Evolutionary conservation across 2,888 invertebrate species (phyloP).

Genomic region (Drosophila mimetica): DNA sequence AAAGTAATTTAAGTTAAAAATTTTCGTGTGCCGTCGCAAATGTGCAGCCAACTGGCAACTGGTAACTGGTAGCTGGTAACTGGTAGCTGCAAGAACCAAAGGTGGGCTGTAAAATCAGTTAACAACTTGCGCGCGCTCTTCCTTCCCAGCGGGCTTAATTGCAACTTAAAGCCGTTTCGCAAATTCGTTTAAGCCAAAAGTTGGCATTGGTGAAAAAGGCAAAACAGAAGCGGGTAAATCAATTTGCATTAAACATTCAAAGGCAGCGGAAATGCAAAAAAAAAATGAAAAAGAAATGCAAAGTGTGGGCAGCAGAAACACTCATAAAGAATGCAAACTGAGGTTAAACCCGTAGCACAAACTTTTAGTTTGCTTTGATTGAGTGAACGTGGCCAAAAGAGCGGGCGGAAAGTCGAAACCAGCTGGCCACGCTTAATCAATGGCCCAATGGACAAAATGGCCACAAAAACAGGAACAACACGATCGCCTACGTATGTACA

Average conservation of each 20-base stretch:
- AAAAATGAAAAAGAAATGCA: conserved; percentile 1
- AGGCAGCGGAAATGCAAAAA: conserved; percentile 7
- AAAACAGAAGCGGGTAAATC: conserved; percentile 50
- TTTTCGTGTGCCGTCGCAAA: conserved; percentile 69
- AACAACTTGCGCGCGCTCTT: conserved; percentile 59
- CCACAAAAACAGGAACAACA: conserved; percentile 36
- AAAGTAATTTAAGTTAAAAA: conserved; percentile 79
- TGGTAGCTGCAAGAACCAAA: conserved; percentile 18
- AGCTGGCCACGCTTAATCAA: conserved; percentile 70
- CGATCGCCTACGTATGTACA: conserved; percentile 23
- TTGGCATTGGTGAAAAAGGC: conserved; percentile 17
- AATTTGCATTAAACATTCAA: conserved; percentile 62
- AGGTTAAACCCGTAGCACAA: conserved; percentile 51
- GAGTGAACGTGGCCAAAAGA: conserved; percentile 47
- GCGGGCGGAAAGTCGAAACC: conserved; percentile 7
- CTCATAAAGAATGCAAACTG: conserved; percentile 62
- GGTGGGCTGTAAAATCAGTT: conserved; percentile 65
- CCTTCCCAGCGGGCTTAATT: conserved; percentile 47
- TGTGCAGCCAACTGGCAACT: conserved; percentile 72
- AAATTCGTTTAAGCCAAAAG: conserved; percentile 40
- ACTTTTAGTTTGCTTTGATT: conserved; percentile 52
- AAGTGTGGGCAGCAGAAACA: conserved; percentile 17
- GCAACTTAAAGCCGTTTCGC: conserved; percentile 55
- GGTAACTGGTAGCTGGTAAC: conserved; percentile 21
- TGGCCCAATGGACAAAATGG: conserved; percentile 63